These are phyloP conservation scores for Menidia beryllina DNA, from an alignment of 2,113 vertebrate species.

Conservation along the genomic window DNA sequence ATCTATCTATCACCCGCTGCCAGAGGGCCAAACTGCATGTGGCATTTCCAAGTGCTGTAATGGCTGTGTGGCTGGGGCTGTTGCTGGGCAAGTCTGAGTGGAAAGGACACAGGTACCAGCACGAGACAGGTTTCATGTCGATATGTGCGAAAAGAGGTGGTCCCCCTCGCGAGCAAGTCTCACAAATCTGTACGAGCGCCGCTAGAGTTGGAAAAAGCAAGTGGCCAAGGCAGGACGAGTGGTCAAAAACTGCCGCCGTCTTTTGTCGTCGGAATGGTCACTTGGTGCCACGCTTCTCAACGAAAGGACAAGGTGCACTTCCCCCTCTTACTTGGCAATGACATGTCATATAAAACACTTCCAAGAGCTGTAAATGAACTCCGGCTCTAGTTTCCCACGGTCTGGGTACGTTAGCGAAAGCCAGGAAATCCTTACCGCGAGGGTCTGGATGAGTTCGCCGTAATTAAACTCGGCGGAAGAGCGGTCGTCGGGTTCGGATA, in stretches of 20 bases:
- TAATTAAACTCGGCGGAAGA: conserved; percentile 96
- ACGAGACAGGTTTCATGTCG: conserved; percentile 30
- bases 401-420: conserved; percentile 12
- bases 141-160: conserved; percentile 17
- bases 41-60: conserved; percentile 71
- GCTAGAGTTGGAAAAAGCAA: conserved; percentile 54
- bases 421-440: conserved; percentile 67
- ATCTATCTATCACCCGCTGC: conserved; percentile 72
- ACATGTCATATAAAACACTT: conserved; percentile 68
- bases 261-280: conserved; percentile 68
- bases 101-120: conserved; percentile 66
- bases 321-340: conserved; percentile 45
- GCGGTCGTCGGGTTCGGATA: conserved; percentile 92
- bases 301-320: conserved; percentile 63
- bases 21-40: conserved; percentile 74
- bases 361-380: conserved; percentile 55
- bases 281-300: conserved; percentile 54
- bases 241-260: conserved; percentile 31
- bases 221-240: conserved; percentile 30
- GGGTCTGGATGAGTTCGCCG: conserved; percentile 88
- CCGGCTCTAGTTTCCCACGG: conserved; percentile 17
- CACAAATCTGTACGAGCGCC: conserved; percentile 14
- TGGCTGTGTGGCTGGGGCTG: conserved; percentile 71
- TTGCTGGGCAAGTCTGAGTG: conserved; percentile 73
- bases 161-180: neutral